Evolutionary conservation across 2,797 vertebrate species (phyloP).

Genomic region (Argyrosomus regius): DNA sequence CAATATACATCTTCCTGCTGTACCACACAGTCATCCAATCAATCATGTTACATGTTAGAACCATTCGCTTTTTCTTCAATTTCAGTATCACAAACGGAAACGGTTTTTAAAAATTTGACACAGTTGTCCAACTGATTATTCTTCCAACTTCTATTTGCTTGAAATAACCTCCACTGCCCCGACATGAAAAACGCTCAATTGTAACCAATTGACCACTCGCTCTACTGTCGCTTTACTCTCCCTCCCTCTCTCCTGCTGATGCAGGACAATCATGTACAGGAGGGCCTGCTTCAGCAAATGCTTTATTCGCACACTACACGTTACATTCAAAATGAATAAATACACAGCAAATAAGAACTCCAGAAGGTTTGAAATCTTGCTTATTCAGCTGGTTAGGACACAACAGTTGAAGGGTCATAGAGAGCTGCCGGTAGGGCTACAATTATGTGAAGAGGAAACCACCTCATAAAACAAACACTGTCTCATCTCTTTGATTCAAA

Average conservation of each 20-base stretch:
- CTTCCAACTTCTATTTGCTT: not conserved
- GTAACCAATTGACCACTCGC: conserved; percentile 4
- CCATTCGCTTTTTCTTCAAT: conserved; percentile 9
- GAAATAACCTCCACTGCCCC: conserved; percentile 24
- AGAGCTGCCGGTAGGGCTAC: conserved; percentile 15
- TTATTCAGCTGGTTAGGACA: conserved; percentile 29
- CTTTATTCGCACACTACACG: conserved; percentile 33
- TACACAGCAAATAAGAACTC: conserved; percentile 24
- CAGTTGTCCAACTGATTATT: conserved; percentile 6
- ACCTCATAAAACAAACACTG: not conserved
- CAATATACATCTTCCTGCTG: conserved; percentile 10
- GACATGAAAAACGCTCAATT: conserved; percentile 21
- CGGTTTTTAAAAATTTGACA: conserved; percentile 3
- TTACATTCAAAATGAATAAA: conserved; percentile 48
- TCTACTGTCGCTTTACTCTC: conserved; percentile 6
- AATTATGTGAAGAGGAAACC: not conserved
- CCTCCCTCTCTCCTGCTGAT: conserved; percentile 19
- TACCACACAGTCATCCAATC: not conserved
- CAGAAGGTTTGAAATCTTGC: conserved; percentile 30
- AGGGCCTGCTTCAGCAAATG: conserved; percentile 47
- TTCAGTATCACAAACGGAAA: conserved; percentile 11
- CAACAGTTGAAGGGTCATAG: not conserved
- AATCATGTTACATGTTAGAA: not conserved
- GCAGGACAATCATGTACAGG: conserved; percentile 35
- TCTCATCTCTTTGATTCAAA: not conserved